Base-by-base conservation (phyloP, 2,888 invertebrate genomes). In the Lathronympha strigana region DNA sequence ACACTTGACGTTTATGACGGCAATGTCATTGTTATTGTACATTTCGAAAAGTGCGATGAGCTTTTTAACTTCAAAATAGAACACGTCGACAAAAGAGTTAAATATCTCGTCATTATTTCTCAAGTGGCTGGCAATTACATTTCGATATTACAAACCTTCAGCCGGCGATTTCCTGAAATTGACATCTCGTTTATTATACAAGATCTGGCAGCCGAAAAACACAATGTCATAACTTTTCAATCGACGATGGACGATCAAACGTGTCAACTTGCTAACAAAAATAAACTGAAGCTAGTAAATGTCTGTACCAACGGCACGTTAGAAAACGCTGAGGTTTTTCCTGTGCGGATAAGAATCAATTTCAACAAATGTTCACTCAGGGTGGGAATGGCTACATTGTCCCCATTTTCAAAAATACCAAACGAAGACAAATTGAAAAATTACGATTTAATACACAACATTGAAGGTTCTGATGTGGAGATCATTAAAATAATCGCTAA, bases 401-500 rank as follows among this genome's bases (percentile, higher is more conserved):
- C 72, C 66, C 90, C 90, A 1, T 87, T 84, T 66, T 69, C 82
- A 11, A 71, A 60, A 1, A 76, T 85, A 45, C 63, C 76, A 15
- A 74, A 84, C 49, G 71, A 71, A 53, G 68, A 74, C 2, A 62
- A 55, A 1, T 69, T 82, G 0, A 73, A 76, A 63, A 75, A 75
- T n/a, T 73, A 81, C 13, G 84, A 88, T 43, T 73, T 63, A 1
- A 67, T 86, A 6, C 53, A 74, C 1, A 68, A 78, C 38, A 67
- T 72, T 3, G 67, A 69, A 31, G 91, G 90, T 28, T 77, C 78
- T 0, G 91, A 91, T 66, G 63, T 81, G 2, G 82, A 86, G 70
- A 75, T 87, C 0, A 63, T 88, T 1, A 88, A 88, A 75, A 85
- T 87, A 1, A 70, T 86, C n/a, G 71, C 78, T 5, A 58, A 82